phyloP scores from a whole-genome alignment of 2,113 vertebrate species.

The Synchiropus splendidus region DNA sequence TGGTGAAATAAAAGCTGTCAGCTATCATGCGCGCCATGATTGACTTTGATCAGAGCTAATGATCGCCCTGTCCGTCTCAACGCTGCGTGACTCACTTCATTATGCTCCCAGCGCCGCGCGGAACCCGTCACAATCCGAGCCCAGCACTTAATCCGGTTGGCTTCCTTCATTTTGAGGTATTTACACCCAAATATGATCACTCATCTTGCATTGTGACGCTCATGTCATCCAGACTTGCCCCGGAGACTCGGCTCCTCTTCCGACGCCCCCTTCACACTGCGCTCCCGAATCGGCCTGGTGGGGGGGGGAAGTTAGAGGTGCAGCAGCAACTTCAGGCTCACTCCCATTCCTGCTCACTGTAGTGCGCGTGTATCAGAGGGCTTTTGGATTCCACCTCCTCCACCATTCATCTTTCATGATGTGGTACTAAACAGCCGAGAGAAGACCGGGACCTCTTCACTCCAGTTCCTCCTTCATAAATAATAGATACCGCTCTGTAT shows the following conservation, averaged over 20 bases:
- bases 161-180: conserved; percentile 21
- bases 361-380: conserved; percentile 42
- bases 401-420: conserved; percentile 37
- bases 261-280: conserved; percentile 46
- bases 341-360: conserved; percentile 59
- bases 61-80: conserved; percentile 21
- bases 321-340: conserved; percentile 63
- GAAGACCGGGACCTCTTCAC: conserved; percentile 44
- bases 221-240: conserved; percentile 16
- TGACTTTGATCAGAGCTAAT: conserved; percentile 40
- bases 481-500: conserved; percentile 66
- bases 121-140: conserved; percentile 6
- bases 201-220: conserved; percentile 27
- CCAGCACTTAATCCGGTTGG: conserved; percentile 11
- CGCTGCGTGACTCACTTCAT: conserved; percentile 11
- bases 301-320: conserved; percentile 67
- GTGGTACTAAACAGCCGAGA: conserved; percentile 27
- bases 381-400: conserved; percentile 38
- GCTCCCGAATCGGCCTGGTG: conserved; percentile 51
- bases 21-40: conserved; percentile 27
- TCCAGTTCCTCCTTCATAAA: conserved; percentile 51
- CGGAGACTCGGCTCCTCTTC: conserved; percentile 21
- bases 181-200: conserved; percentile 22
- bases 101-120: conserved; percentile 5
- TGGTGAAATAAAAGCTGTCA: conserved; percentile 32